Conservation (phyloP, 2,888 invertebrate genomes). For the Heliothis peltigera region DNA sequence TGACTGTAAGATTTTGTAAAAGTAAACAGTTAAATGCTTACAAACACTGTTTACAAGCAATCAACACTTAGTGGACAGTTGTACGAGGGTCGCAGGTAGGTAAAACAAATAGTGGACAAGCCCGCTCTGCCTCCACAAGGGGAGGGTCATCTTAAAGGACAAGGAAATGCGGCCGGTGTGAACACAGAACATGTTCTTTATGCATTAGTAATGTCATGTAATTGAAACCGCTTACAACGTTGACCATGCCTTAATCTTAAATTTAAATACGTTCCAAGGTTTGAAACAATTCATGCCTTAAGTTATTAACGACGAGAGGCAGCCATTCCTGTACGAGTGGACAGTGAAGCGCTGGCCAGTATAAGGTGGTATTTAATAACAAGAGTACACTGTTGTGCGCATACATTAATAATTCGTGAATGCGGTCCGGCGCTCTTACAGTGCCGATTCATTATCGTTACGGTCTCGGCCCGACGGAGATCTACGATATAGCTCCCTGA, state of each 20-base stretch:
- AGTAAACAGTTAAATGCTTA: constrained; percentile 65
- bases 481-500: constrained; percentile 89
- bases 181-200: constrained; percentile 83
- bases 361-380: constrained; percentile 71
- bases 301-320: constrained; percentile 44
- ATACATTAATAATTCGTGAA: constrained; percentile 90
- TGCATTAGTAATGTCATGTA: constrained; percentile 87
- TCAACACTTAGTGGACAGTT: constrained; percentile 88
- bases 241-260: constrained; percentile 77
- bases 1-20: constrained; percentile 60
- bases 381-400: constrained; percentile 68
- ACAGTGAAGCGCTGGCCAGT: constrained; percentile 55
- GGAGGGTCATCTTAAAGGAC: constrained; percentile 86
- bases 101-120: constrained; percentile 87
- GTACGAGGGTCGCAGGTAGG: constrained; percentile 85
- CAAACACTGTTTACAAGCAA: constrained; percentile 86
- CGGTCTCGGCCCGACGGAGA: constrained; percentile 85
- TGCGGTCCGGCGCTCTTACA: constrained; percentile 88
- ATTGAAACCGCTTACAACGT: constrained; percentile 84
- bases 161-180: constrained; percentile 80
- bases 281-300: constrained; percentile 31
- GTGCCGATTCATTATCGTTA: constrained; percentile 89
- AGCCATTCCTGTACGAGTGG: neutral
- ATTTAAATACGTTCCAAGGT: constrained; percentile 69
- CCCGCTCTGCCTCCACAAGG: constrained; percentile 75